Base-by-base conservation (phyloP, 2,113 vertebrate genomes). In the Leptobrachium leishanense region DNA sequence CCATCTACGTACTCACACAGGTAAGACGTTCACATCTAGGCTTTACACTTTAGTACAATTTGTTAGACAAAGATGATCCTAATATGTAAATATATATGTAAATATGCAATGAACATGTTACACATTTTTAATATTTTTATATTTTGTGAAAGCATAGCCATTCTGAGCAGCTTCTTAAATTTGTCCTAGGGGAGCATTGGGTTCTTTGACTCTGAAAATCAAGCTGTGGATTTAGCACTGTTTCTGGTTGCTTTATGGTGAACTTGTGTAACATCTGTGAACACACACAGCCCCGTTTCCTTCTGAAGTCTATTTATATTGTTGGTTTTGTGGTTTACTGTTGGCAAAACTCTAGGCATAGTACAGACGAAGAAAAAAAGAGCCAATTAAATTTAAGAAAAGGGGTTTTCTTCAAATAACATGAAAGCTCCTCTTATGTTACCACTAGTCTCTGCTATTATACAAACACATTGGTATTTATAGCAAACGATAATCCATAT, bases 1-100 rank as follows among this genome's bases (percentile, higher is more conserved):
- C 0, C 98, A 99, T 79, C 94, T 98, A 84, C 94, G 98, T 84
- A 98, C 98, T 6, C 98, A 99, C 91, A 99, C 98, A 95, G 98
- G 97, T 99, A 89, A 81, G 90, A 72, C 9, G 31, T 31, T 31
- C 20, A 31, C 20, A 31, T 31, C 20, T 31, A 31, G 20, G 20
- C 20, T 31, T 31, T 31, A 31, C 20, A 31, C 20, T 31, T 31
- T 31, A 31, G 20, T 31, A 31, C 20, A 31, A 31, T 31, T 31
- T 31, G 20, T 31, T 31, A 31, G 20, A 31, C 20, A 31, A 31
- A 1, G 20, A 31, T 31, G 20, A 31, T 31, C 20, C 20, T 31
- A 31, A 31, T 31, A 31, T 31, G 20, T 31, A 31, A 31, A 31
- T 31, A 31, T 31, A 31, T 31, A 31, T 31, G 20, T 31, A 31